phyloP scores from a whole-genome alignment of 2,797 vertebrate genomes.

The Myotis pilosus region DNA sequence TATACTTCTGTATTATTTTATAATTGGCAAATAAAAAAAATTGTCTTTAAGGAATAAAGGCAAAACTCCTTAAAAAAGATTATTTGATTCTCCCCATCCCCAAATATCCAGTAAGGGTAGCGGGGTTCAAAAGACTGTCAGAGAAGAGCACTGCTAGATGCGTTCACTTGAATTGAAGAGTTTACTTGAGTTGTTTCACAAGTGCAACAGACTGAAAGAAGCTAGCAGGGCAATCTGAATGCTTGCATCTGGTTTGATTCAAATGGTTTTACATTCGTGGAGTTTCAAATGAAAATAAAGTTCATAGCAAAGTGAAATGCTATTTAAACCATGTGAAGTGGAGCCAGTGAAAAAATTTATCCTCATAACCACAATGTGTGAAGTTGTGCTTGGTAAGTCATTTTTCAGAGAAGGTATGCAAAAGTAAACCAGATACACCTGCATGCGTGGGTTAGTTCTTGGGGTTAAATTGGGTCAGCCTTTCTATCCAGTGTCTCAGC shows the following conservation, averaged over 20 bases:
- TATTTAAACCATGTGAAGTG: slow-evolving; percentile 64
- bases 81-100: rapidly evolving
- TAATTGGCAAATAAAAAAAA: neutral
- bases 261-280: slow-evolving; percentile 48
- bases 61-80: neutral
- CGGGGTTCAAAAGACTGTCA: neutral
- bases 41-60: neutral
- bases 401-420: slow-evolving; percentile 66
- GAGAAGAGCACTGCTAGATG: neutral
- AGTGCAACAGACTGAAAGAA: neutral
- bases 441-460: slow-evolving; percentile 10
- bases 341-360: slow-evolving; percentile 66
- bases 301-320: slow-evolving; percentile 53
- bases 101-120: neutral
- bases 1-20: slow-evolving; percentile 4
- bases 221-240: neutral
- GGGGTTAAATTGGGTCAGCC: slow-evolving; percentile 39
- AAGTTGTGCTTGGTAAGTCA: slow-evolving; percentile 62
- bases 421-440: slow-evolving; percentile 71
- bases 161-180: neutral
- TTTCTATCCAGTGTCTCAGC: neutral
- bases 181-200: neutral
- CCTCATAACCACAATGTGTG: slow-evolving; percentile 48
- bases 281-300: slow-evolving; percentile 71
- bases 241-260: slow-evolving; percentile 70